Base-by-base conservation (phyloP, 2,888 invertebrate species). In the Loripinus fragilis region DNA sequence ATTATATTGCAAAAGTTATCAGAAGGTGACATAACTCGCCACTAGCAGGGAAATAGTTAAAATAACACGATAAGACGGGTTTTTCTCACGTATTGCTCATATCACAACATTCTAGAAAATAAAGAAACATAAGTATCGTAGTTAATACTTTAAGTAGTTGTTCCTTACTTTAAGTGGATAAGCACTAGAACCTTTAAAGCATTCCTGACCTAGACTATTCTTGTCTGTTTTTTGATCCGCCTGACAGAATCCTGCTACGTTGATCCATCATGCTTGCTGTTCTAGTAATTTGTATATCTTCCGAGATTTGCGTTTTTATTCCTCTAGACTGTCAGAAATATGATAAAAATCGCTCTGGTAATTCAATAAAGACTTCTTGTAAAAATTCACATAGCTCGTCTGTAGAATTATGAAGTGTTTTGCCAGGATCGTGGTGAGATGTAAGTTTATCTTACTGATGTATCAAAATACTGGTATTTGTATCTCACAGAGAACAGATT, bases 361-460 rank as follows among this genome's bases (percentile, higher is more conserved):
- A 60, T 60, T 60, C 60, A 60, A 60, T 60, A 60, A 60, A 60
- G 60, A 17, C n/a, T 60, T 60, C 60, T 60, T 60, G 60, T 60
- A 60, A 60, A 60, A 60, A 33, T 60, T 60, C 60, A 60, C 60
- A 60, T 60, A 60, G 52, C 52, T 52, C 52, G 10, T 52, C 23
- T 52, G 52, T 52, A 52, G 23, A 25, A n/a, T 10, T 52, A n/a
- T 52, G 52, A 52, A 52, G 52, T 52, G 52, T 23, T 52, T 52
- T 52, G 52, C 52, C 52, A 52, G 52, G 25, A 52, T 52, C 52
- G 52, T 52, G 52, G 23, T 52, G 52, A 52, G 23, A 25, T 52
- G 52, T 52, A 52, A 52, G 52, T 52, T 52, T 52, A 52, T 52
- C 52, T 52, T 5, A 8, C 25, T 25, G 52, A 52, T 52, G 52